Evolutionary conservation across 1,140 invertebrate genomes (phyloP).

Genomic region (Drosophila yakuba): DNA sequence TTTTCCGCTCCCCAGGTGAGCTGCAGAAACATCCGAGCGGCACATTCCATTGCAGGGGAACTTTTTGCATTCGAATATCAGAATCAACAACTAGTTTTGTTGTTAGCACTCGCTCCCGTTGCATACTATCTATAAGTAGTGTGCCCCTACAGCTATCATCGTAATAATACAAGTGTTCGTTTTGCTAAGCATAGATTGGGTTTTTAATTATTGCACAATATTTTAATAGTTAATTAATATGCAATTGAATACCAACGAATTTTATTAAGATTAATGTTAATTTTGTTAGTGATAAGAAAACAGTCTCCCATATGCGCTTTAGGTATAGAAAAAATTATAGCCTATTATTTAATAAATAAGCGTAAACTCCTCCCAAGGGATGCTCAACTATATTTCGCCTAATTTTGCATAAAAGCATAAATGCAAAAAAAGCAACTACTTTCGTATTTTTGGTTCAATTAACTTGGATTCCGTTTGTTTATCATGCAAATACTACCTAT

Average conservation of each 20-base stretch:
- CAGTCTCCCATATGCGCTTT: too few species aligned
- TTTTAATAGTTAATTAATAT: too few species aligned
- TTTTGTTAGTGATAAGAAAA: too few species aligned
- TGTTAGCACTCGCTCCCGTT: conserved; percentile 61
- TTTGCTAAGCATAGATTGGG: too few species aligned
- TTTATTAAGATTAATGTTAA: too few species aligned
- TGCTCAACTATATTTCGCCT: not conserved
- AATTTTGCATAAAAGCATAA: not conserved
- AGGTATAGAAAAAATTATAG: too few species aligned
- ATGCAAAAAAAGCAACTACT: not conserved
- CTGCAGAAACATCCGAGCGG: conserved; percentile 49
- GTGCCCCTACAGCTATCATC: conserved; percentile 5
- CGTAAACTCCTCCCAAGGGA: too few species aligned
- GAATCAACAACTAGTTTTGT: conserved; percentile 78
- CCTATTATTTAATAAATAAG: too few species aligned
- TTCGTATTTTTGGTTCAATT: not conserved
- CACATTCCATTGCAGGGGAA: conserved; percentile 49
- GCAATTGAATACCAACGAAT: too few species aligned
- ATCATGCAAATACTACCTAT: conserved; percentile 7
- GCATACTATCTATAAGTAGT: conserved; percentile 26
- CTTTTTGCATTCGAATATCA: conserved; percentile 79
- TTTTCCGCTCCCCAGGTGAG: conserved; percentile 13
- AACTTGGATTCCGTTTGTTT: not conserved
- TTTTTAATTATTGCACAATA: too few species aligned
- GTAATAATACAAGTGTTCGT: not conserved